Conservation (phyloP, 2,888 invertebrate species). For the Elysia crispata region DNA sequence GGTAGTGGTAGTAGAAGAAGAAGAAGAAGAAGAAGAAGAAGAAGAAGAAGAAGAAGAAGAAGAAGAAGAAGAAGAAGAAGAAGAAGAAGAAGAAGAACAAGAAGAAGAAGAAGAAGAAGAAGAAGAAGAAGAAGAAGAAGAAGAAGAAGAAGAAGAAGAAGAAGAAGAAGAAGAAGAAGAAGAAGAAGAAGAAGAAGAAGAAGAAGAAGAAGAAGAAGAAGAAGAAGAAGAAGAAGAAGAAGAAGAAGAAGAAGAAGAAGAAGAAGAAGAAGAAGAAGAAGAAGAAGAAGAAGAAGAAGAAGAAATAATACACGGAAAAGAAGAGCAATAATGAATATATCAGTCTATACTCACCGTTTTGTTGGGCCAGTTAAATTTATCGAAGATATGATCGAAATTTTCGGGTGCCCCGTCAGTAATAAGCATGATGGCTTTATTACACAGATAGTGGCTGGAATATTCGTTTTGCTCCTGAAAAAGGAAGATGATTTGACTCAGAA, state of each 20-base stretch:
- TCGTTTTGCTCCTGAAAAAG: slow-evolving; percentile 48
- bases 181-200: slow-evolving; percentile 2
- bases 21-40: slow-evolving; percentile 15
- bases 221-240: slow-evolving; percentile 27
- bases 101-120: slow-evolving; percentile 15
- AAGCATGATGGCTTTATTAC: slow-evolving; percentile 99
- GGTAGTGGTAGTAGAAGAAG: too few relatives aligned
- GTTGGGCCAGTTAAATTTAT: slow-evolving; percentile 83
- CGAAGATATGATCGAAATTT: slow-evolving; percentile 94
- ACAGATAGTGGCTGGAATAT: slow-evolving; percentile 79
- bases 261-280: slow-evolving; percentile 32
- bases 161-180: not conserved
- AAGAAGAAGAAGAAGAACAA: slow-evolving; percentile 24
- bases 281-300: slow-evolving; percentile 31
- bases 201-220: slow-evolving; percentile 6
- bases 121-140: not conserved
- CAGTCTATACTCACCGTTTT: slow-evolving; percentile 58
- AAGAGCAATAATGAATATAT: slow-evolving; percentile 10
- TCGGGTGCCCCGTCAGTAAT: slow-evolving; percentile 99
- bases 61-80: slow-evolving; percentile 29
- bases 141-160: not conserved
- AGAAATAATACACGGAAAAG: slow-evolving; percentile 6
- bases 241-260: slow-evolving; percentile 30
- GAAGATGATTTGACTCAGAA: too few relatives aligned
- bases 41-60: slow-evolving; percentile 23